A percentile compares a stretch with the other conserved stretches of the same genome.
phyloP scores from a whole-genome alignment of 2,888 invertebrate species.

The Aleiodes leptofemur region DNA sequence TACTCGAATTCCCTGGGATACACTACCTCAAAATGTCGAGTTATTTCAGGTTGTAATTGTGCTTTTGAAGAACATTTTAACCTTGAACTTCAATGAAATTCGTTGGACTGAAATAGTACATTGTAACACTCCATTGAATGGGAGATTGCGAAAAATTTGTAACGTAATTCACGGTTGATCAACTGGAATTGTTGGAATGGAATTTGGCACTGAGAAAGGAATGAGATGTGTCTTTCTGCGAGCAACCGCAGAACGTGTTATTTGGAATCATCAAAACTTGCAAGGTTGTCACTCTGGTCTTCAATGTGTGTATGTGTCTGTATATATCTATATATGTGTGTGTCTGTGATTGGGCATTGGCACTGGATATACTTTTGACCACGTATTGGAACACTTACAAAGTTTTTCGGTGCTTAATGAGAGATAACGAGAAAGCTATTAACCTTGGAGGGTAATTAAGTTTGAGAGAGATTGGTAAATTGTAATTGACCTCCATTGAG shows the following conservation, averaged over 20 bases:
- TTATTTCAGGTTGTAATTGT: too few species aligned
- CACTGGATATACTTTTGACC: background rate
- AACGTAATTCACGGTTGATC: conserved; percentile 31
- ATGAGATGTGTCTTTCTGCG: background rate
- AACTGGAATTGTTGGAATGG: conserved; percentile 34
- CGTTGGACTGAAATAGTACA: too few species aligned
- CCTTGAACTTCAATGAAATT: too few species aligned
- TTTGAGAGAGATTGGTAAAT: conserved; percentile 19
- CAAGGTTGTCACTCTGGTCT: background rate
- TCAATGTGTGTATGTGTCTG: background rate
- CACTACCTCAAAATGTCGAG: too few species aligned
- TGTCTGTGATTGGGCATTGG: conserved; percentile 1
- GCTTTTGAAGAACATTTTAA: too few species aligned
- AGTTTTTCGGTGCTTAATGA: background rate
- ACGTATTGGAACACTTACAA: conserved; percentile 18
- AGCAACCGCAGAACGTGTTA: background rate
- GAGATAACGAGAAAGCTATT: conserved; percentile 23
- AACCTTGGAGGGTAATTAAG: conserved; percentile 7
- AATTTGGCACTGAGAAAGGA: conserved; percentile 32
- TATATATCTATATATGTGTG: background rate
- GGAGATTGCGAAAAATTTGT: background rate
- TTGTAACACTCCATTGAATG: background rate
- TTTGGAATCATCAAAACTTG: conserved; percentile 29
- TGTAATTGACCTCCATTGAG: conserved; percentile 7
- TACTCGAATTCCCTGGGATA: too few species aligned